Base-by-base conservation (phyloP, 2,888 invertebrate species). In the Arrhopalites spinosus region DNA sequence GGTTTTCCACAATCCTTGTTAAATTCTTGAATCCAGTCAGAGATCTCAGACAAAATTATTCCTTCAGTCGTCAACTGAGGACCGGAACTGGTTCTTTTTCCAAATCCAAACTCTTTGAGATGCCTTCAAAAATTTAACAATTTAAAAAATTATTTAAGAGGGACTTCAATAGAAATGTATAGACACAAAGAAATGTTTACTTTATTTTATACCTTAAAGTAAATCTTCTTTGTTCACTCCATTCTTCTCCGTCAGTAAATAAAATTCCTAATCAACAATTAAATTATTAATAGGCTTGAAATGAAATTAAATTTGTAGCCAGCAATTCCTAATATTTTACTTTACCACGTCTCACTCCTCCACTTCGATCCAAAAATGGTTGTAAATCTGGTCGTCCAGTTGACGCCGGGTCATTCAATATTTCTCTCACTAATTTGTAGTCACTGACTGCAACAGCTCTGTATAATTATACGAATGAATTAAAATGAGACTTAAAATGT, bases 401-500 rank as follows among this genome's bases (percentile, higher is more conserved):
- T 25, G 79, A 78, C n/a, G 47, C 63, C 11, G 77, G 45, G 20
- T 81, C 72, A 11, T 43, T 50, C 1, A 81, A 29, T 0, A 73
- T 73, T 70, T 80, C 77, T 63, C 76, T 72, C 0, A 81, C 27
- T 23, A 81, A 69, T 68, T 79, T 79, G 61, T 77, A 77, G 30
- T 81, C 81, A 73, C 79, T 81, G 5, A 82, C 78, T 17, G 77
- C 81, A 17, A 82, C 77, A 7, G 80, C 75, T 15, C 81, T 81
- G 56, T 20, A 69, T n/a, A n/a, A n/a, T n/a, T n/a, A n/a, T n/a
- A n/a, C n/a, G 8, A 53, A 20, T 17, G 15, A 53, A 53, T 53
- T 53, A 53, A 36, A 36, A 11, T 7, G 36, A 36, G 11, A 36
- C n/a, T n/a, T n/a, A n/a, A n/a, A n/a, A n/a, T n/a, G n/a, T n/a